Conservation (phyloP, 2,113 vertebrate genomes). For the Albula goreensis region DNA sequence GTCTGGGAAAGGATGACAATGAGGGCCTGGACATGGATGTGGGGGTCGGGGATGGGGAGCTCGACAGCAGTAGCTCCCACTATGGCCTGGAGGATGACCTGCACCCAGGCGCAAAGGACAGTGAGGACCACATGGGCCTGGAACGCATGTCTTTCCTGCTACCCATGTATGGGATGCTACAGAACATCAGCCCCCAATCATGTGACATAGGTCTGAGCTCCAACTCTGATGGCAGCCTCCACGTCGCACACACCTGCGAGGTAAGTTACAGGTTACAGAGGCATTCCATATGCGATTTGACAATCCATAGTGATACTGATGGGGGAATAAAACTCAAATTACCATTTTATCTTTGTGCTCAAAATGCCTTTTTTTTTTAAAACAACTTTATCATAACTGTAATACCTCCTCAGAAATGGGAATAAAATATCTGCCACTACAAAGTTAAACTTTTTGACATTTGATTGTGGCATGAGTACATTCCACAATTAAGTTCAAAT, state of each 20-base stretch:
- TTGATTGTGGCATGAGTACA: no score
- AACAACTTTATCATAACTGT: no score
- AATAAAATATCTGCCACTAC: neutral
- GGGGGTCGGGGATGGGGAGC: constrained; percentile 30
- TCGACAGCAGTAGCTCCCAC: constrained; percentile 20
- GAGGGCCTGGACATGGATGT: constrained; percentile 36
- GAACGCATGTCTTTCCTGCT: constrained; percentile 58
- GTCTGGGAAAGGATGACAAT: constrained; percentile 36
- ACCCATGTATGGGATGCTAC: constrained; percentile 57
- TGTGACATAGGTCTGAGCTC: constrained; percentile 50
- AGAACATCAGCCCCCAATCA: constrained; percentile 54
- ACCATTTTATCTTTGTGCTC: no score
- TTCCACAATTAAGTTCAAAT: neutral
- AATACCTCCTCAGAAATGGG: neutral
- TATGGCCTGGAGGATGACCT: constrained; percentile 46
- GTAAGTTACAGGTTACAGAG: constrained; percentile 35
- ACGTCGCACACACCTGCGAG: constrained; percentile 59
- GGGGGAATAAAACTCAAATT: no score
- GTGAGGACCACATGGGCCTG: constrained; percentile 51
- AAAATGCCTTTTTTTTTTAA: no score
- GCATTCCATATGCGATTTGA: neutral
- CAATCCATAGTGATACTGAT: no score
- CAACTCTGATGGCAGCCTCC: constrained; percentile 47
- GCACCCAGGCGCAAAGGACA: constrained; percentile 53
- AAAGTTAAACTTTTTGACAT: neutral